phyloP scores from a whole-genome alignment of 2,113 vertebrate species.

The Puffinus mauretanicus region DNA sequence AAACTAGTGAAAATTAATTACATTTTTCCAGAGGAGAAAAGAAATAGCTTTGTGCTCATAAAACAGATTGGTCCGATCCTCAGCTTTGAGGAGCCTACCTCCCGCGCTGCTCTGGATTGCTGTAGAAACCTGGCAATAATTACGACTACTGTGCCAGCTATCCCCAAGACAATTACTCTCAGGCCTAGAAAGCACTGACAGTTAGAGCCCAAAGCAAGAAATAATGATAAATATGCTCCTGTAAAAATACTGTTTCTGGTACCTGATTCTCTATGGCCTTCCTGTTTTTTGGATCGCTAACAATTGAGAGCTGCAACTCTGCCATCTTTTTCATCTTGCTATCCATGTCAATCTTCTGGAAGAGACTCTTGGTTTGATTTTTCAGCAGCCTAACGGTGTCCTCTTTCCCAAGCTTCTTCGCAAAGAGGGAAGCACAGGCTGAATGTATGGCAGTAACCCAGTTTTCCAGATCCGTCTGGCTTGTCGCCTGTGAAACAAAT shows the following conservation, averaged over 20 bases:
- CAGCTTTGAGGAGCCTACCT: not conserved
- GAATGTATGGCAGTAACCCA: slow-evolving; percentile 97
- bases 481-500: slow-evolving; percentile 83
- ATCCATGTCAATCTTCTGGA: slow-evolving; percentile 98
- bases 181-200: not conserved
- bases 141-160: not conserved
- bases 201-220: not conserved
- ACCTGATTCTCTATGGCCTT: slow-evolving; percentile 98
- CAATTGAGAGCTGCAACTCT: slow-evolving; percentile 90
- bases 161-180: not conserved
- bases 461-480: slow-evolving; percentile 95
- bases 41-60: not conserved
- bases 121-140: not conserved
- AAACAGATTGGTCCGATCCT: not conserved
- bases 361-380: slow-evolving; percentile 86
- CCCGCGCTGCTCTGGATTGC: not conserved
- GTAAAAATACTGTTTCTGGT: not conserved
- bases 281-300: slow-evolving; percentile 90
- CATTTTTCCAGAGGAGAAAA: not conserved
- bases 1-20: not conserved
- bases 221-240: not conserved
- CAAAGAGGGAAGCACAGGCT: slow-evolving; percentile 91
- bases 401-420: slow-evolving; percentile 93
- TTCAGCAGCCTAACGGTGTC: slow-evolving; percentile 88
- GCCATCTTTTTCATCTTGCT: slow-evolving; percentile 99